These are phyloP conservation scores for Hyla sarda DNA, from an alignment of 2,113 vertebrate species.

Conservation along the genomic window DNA sequence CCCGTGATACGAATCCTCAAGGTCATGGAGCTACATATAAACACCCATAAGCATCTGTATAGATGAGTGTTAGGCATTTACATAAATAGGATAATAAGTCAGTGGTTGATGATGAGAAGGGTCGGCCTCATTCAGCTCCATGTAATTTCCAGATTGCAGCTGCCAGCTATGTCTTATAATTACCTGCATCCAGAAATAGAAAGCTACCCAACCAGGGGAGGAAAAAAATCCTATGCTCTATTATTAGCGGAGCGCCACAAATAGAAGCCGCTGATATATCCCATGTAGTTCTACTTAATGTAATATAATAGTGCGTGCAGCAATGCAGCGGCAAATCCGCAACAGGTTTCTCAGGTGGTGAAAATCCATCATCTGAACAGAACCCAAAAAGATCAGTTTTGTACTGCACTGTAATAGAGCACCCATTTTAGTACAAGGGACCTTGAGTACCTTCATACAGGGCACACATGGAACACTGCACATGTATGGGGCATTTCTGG, in stretches of 20 bases:
- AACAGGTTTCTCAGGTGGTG: no score
- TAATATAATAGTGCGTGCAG: not conserved
- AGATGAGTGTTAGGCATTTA: not conserved
- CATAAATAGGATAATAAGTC: slow-evolving; percentile 3
- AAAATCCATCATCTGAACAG: no score
- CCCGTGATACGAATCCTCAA: no score
- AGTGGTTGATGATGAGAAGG: not conserved
- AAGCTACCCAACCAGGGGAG: not conserved
- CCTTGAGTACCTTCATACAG: no score
- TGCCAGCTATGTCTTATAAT: not conserved
- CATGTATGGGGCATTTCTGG: no score
- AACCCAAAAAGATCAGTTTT: no score
- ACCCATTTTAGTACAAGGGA: no score
- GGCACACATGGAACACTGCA: no score
- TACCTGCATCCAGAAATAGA: slow-evolving; percentile 12
- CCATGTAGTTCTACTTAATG: not conserved
- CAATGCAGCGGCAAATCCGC: no score
- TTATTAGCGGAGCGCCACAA: slow-evolving; percentile 19
- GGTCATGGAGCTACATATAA: no score
- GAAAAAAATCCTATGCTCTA: not conserved
- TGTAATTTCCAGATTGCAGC: not conserved
- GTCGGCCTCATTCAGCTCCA: not conserved
- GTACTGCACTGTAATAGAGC: no score
- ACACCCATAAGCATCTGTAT: not conserved
- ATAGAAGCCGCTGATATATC: not conserved